Percentiles rank a stretch among this genome's conserved stretches.
These are phyloP conservation scores for Sarcophaga carnaria DNA, from an alignment of 2,888 invertebrate species.

Conservation along the genomic window DNA sequence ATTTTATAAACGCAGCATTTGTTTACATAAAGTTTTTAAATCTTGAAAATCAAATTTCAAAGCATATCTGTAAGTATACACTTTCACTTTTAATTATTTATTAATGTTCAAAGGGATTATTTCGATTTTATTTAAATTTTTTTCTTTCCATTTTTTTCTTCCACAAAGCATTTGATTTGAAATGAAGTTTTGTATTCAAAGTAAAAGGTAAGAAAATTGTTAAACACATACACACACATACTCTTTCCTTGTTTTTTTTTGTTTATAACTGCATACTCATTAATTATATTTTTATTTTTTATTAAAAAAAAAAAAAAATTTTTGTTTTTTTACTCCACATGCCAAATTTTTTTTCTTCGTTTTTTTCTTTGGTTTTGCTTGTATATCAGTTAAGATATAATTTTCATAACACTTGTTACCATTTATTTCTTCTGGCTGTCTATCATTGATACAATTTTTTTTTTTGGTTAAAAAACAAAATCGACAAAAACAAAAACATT, in stretches of 20 bases:
- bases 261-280: constrained; percentile 51
- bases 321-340: neutral
- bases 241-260: neutral
- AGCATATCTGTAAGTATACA: constrained; percentile 39
- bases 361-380: neutral
- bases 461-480: too few relatives aligned
- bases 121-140: neutral
- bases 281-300: constrained; percentile 23
- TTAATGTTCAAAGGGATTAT: neutral
- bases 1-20: constrained; percentile 24
- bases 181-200: neutral
- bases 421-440: constrained; percentile 54
- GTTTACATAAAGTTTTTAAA: constrained; percentile 26
- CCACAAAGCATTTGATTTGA: neutral
- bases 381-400: constrained; percentile 17
- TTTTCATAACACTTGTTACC: constrained; percentile 53
- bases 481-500: too few relatives aligned
- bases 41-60: constrained; percentile 13
- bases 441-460: constrained; percentile 39
- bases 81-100: constrained; percentile 59
- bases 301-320: neutral
- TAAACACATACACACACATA: neutral
- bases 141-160: constrained; percentile 8
- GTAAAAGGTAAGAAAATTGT: constrained; percentile 42
- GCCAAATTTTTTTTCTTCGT: neutral